A percentile compares a stretch with the other conserved stretches of the same genome.
phyloP scores from a whole-genome alignment of 2,113 vertebrate genomes.

The Gymnobelideus leadbeateri region DNA sequence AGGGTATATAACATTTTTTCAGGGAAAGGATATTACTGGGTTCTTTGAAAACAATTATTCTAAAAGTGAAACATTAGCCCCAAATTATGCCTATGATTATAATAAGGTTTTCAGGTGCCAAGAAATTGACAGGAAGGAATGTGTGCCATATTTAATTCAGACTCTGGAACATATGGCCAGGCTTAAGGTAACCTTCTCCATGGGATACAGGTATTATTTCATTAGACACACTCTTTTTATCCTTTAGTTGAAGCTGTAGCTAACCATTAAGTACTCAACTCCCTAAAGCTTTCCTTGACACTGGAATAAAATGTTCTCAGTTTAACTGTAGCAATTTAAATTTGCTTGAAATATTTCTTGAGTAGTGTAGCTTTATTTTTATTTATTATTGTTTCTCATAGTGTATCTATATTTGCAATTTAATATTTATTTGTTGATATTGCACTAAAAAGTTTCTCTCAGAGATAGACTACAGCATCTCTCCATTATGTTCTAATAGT shows the following conservation, averaged over 20 bases:
- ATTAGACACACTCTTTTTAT: slow-evolving; percentile 21
- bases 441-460: slow-evolving; percentile 58
- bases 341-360: slow-evolving; percentile 52
- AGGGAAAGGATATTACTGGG: not conserved
- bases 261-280: not conserved
- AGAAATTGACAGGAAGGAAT: not conserved
- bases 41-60: not conserved
- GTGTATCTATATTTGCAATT: slow-evolving; percentile 50
- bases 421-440: slow-evolving; percentile 68
- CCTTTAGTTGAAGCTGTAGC: slow-evolving; percentile 28
- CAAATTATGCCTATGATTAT: not conserved
- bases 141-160: not conserved
- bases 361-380: not conserved
- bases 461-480: slow-evolving; percentile 60
- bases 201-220: slow-evolving; percentile 20
- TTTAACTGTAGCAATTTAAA: slow-evolving; percentile 52
- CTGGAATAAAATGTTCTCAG: not conserved
- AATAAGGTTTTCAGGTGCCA: not conserved
- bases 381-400: slow-evolving; percentile 52
- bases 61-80: not conserved
- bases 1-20: not conserved
- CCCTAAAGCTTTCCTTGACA: slow-evolving; percentile 14
- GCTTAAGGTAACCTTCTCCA: not conserved
- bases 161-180: not conserved
- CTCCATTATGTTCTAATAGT: slow-evolving; percentile 64